These are phyloP conservation scores for Trachymyrmex septentrionalis DNA, from an alignment of 1,140 invertebrate species.

Conservation along the genomic window DNA sequence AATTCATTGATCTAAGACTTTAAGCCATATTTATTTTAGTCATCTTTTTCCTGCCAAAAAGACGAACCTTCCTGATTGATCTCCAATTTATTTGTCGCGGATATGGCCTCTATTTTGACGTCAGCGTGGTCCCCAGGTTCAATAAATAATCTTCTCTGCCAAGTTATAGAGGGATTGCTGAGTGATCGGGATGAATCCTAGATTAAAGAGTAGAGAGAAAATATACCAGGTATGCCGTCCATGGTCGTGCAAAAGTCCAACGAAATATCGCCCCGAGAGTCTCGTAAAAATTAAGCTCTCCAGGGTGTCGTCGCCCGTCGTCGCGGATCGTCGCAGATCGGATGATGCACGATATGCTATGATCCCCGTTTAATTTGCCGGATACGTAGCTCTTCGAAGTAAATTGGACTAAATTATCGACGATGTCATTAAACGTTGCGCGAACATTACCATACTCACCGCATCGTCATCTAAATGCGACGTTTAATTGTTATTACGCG, in stretches of 20 bases:
- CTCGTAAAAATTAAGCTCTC: constrained; percentile 48
- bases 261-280: constrained; percentile 28
- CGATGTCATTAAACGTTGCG: constrained; percentile 20
- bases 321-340: constrained; percentile 23
- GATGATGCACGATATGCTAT: constrained; percentile 26
- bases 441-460: constrained; percentile 7
- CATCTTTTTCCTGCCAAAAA: neutral
- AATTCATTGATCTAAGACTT: neutral
- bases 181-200: constrained; percentile 21
- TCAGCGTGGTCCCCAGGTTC: neutral
- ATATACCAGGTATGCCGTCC: neutral
- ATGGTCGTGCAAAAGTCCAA: constrained; percentile 18
- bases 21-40: neutral
- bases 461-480: constrained; percentile 21
- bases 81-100: constrained; percentile 36
- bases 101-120: constrained; percentile 1
- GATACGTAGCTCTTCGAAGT: constrained; percentile 25
- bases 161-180: constrained; percentile 3
- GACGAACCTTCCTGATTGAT: neutral
- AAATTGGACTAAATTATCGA: constrained; percentile 52
- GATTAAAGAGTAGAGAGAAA: constrained; percentile 35
- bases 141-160: constrained; percentile 25
- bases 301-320: constrained; percentile 24
- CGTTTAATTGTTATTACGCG: constrained; percentile 40
- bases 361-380: constrained; percentile 40